Base-by-base conservation (phyloP, 2,888 invertebrate species). In the Thereva unica region DNA sequence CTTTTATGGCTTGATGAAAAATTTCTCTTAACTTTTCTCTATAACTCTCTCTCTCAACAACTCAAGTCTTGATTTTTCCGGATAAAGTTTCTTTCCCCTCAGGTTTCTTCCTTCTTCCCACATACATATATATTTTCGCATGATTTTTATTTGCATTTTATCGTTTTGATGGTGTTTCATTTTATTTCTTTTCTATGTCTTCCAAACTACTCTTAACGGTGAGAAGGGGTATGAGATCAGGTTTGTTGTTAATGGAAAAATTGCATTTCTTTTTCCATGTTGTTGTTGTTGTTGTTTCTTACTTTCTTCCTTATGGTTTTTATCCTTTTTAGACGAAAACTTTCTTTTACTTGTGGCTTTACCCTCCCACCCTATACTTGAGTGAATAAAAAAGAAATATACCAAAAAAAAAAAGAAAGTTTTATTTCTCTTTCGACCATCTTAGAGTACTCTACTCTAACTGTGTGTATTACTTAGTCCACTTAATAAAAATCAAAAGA, bases 221-320 rank as follows among this genome's bases (percentile, higher is more conserved):
- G 50, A 40, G 50, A 41, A 61, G 34, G 49, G 40, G 61, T 50
- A 41, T 23, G 23, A 23, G 23, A 23, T 23, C 23, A 50, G 61
- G 61, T 50, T 61, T 23, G 61, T 34, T 23, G 41, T 61, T 61
- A 61, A 61, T 61, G 50, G 61, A 37, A 61, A 61, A 61, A 61
- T 61, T 61, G 50, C 50, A 61, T 61, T 61, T 40, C 10, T 1
- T 38, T 53, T 0, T n/a, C 4, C 53, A 4, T 53, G 8, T 35
- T 35, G 9, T 5, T 52, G 7, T 9, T 49, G 23, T 12, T 50
- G 40, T 61, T 61, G 40, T n/a, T 34, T 38, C 49, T 50, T 12
- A 12, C 40, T 40, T 40, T 61, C 42, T 6, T 41, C 12, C 42
- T 37, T 56, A 23, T 34, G 50, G 23, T 7, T 41, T 9, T 38